Conservation (phyloP, 2,888 invertebrate species). For the Eueremaeus valkanovi region DNA sequence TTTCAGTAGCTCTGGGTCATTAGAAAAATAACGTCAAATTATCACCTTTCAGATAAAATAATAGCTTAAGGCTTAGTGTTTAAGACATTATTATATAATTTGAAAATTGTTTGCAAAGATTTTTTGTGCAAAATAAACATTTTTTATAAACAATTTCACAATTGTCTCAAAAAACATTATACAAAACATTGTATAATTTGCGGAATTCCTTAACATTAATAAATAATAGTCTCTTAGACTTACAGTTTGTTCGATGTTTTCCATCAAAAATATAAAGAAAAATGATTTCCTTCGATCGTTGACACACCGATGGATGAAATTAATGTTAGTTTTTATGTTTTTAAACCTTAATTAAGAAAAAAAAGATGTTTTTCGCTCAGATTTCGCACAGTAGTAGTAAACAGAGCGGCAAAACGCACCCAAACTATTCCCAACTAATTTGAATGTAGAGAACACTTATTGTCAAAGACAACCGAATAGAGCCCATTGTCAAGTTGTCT, state of each 20-base stretch:
- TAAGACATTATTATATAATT: background rate
- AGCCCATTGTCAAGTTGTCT: too few relatives aligned
- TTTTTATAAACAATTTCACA: too few relatives aligned
- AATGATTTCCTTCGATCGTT: background rate
- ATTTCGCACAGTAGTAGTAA: conserved; percentile 4
- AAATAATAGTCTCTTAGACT: background rate
- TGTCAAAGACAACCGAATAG: too few relatives aligned
- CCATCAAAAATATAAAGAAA: background rate
- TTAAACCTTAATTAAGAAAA: background rate
- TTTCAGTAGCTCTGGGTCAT: too few relatives aligned
- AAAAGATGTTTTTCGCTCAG: background rate
- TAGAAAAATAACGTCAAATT: too few relatives aligned
- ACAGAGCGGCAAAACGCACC: background rate
- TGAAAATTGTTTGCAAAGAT: too few relatives aligned
- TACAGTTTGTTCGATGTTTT: background rate
- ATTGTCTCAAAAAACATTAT: too few relatives aligned
- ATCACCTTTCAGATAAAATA: too few relatives aligned
- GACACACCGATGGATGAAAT: background rate
- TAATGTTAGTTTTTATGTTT: background rate
- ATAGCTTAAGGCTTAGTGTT: too few relatives aligned
- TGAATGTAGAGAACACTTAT: too few relatives aligned
- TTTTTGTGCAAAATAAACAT: too few relatives aligned
- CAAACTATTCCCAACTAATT: too few relatives aligned
- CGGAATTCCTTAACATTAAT: background rate
- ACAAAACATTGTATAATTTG: background rate